A percentile compares a stretch with the other conserved stretches of the same genome.
Conservation (phyloP, 2,113 vertebrate species). For the Smithornis capensis region DNA sequence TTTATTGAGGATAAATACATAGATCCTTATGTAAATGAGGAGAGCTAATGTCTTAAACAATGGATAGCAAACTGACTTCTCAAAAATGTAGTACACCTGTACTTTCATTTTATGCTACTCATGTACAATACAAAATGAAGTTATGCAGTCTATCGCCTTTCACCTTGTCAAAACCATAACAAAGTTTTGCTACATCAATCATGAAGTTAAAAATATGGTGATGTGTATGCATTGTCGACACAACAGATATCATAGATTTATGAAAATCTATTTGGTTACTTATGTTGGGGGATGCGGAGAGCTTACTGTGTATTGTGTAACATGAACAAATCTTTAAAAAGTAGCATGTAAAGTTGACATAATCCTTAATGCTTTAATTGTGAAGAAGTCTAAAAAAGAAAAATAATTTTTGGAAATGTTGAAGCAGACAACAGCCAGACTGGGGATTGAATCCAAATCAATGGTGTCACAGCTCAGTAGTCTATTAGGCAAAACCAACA, state of each 20-base stretch:
- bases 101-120: not conserved
- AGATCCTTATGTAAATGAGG: constrained; percentile 62
- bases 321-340: not conserved
- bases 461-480: not conserved
- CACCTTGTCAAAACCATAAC: not conserved
- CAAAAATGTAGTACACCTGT: not conserved
- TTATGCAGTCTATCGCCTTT: not conserved
- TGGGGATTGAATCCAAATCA: not conserved
- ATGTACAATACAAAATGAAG: not conserved
- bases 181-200: not conserved
- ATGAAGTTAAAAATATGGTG: not conserved
- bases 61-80: not conserved
- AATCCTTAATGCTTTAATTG: not conserved
- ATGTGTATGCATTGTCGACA: not conserved
- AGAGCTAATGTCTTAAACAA: constrained; percentile 28
- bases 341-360: not conserved
- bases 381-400: not conserved
- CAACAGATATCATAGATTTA: not conserved
- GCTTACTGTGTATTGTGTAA: not conserved
- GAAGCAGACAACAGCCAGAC: not conserved
- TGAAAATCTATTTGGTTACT: not conserved
- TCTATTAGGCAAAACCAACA: not conserved
- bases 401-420: not conserved
- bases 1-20: constrained; percentile 92
- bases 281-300: fast-evolving